Evolutionary conservation across 2,113 vertebrate species (phyloP), one percentile per base, ranked within the genome.

Genomic region (Cyanoliseus patagonus): DNA sequence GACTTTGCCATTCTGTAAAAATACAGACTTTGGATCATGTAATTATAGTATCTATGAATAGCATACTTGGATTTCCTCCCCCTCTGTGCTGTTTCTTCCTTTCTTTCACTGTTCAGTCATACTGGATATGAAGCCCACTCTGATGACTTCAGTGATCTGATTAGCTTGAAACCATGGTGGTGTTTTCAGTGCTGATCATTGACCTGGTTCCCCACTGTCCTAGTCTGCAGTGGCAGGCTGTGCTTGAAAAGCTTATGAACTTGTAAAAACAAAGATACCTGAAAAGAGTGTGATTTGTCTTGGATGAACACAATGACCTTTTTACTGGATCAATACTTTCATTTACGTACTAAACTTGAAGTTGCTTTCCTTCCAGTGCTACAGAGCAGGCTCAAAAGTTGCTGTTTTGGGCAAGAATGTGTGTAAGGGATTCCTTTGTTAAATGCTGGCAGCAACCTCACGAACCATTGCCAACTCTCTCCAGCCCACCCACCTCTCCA

Each of bases 361-460:
- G 0, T 87, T 70, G 75, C 83, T 88, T 76, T 11, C 17, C 47
- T 78, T 83, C 42, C 13, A 46, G 39, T n/a, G 55, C 86, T 68
- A 18, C 51, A 25, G 80, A 78, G 62, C 83, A 61, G 55, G 83
- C 72, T 92, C 61, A 72, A 82, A 96, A 93, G 92, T 94, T 94
- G 88, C 90, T 23, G 4, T 46, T 93, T 57, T 61, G 28, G 62
- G 90, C 88, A 90, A 73, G 94, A 92, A 79, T 47, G 89, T 30
- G 77, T 64, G 91, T 87, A 57, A 96, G 92, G 90, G 90, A 97
- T 96, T 97, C 92, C 85, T 96, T 95, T 96, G 88, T 96, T 94
- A 55, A 75, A 51, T 44, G 73, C 19, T 95, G 90, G 93, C 95
- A 94, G 90, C 83, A 86, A 64, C 39, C 80, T 68, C 61, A 6